phyloP scores from a whole-genome alignment of 1,140 invertebrate species.

The Neotoxoptera formosana region DNA sequence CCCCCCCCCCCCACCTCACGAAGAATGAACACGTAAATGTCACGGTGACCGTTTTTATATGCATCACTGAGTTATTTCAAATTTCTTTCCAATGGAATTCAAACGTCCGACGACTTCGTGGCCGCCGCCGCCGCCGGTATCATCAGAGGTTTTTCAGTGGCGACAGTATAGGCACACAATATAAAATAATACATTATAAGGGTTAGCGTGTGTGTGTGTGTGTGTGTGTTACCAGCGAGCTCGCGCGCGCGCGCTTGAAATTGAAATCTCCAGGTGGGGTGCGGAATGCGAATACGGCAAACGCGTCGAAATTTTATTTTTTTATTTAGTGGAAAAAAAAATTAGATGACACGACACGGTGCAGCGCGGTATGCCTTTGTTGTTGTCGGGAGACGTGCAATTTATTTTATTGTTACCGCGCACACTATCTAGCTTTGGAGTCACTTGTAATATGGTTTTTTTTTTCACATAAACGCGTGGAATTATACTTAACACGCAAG shows the following conservation, averaged over 20 bases:
- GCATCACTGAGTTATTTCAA: not conserved
- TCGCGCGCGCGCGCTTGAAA: not conserved
- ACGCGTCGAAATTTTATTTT: constrained; percentile 41
- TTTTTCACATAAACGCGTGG: not conserved
- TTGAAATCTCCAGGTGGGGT: constrained; percentile 18
- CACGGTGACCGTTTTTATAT: not conserved
- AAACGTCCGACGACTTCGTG: too few species aligned
- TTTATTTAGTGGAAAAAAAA: not conserved
- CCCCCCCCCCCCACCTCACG: too few species aligned
- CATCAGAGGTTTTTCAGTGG: too few species aligned
- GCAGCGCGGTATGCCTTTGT: constrained; percentile 39
- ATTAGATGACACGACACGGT: constrained; percentile 30
- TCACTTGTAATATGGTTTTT: not conserved
- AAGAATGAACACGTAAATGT: not conserved
- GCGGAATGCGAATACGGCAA: constrained; percentile 9
- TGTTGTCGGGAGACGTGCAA: constrained; percentile 23
- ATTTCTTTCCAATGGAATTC: not conserved
- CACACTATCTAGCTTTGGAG: constrained; percentile 7
- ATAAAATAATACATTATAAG: not conserved
- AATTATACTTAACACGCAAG: not conserved
- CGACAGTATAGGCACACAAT: not conserved
- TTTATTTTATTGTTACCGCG: constrained; percentile 6
- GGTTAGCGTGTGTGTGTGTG: not conserved
- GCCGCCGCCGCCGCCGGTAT: too few species aligned
- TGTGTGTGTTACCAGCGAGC: not conserved